Base-by-base conservation (phyloP, 2,797 vertebrate genomes). In the Varecia variegata region DNA sequence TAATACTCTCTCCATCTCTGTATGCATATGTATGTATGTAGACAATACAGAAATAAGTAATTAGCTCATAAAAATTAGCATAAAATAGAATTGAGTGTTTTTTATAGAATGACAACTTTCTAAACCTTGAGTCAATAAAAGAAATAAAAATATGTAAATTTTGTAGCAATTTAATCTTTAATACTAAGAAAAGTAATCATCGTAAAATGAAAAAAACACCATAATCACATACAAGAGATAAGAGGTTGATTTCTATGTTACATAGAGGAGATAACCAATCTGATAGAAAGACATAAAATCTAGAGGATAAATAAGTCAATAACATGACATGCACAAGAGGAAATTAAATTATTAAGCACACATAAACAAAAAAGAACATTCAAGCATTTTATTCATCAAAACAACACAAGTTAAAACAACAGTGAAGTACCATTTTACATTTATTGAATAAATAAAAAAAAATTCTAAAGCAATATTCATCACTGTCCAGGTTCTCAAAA, bases 101-200 rank as follows among this genome's bases (percentile, higher is more conserved):
- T 70, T 89, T 7, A 89, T 77, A 79, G 11, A 76, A 76, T 50
- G 35, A 35, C 68, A 96, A 65, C n/a, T 86, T 86, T 93, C 58
- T 81, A 80, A 94, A 89, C 20, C 32, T 88, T 56, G 45, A 93
- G 47, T 83, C 35, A 95, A 96, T 43, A 94, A 92, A 95, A 71
- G 20, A 88, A 80, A 90, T 27, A 76, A 89, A 90, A 89, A 86
- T 12, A 71, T 56, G 3, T 52, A 87, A 38, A 89, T 84, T 82
- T 90, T 87, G 3, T 52, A 93, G 67, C 1, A 54, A 27, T 88
- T 88, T 76, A 71, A 90, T 62, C 20, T 88, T 93, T 81, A 81
- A 85, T 52, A 92, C 18, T 77, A 96, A 80, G 35, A 71, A 93
- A 94, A 93, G 5, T 60, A 90, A 76, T 45, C 11, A 45, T 18